Evolutionary conservation across 2,888 invertebrate genomes (phyloP), one percentile per base, ranked within the genome.

Genomic region (Metopia argyrocephala): DNA sequence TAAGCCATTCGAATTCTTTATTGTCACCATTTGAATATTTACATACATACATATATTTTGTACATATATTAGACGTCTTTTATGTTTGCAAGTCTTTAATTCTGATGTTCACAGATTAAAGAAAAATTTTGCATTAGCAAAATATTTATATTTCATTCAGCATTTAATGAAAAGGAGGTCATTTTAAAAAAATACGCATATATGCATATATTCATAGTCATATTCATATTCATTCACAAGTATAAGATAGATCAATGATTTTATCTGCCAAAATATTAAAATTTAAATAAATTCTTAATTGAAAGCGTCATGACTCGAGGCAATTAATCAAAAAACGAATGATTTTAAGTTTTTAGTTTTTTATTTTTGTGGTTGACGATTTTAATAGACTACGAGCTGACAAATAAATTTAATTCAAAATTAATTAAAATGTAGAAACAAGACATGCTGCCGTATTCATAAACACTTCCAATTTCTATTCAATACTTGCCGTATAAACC

Each of bases 211-310:
- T 65, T 65, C 31, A 27, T n/a, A n/a, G n/a, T n/a, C n/a, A n/a
- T n/a, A n/a, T n/a, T n/a, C n/a, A n/a, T n/a, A n/a, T n/a, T n/a
- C n/a, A n/a, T n/a, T n/a, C n/a, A n/a, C n/a, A n/a, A n/a, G n/a
- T n/a, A n/a, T n/a, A n/a, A n/a, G n/a, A n/a, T n/a, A 59, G 59
- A 59, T 59, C 59, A 59, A 20, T 59, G 59, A 59, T 57, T 31
- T 12, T 23, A 31, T 31, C 48, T 9, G 7, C 2, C 27, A 48
- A 48, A 18, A 50, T 31, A 28, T n/a, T 50, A 12, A 28, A 15
- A 27, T 48, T 64, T 61, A 38, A 38, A 38, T 38, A 20, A 52
- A 48, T 65, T 15, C 15, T 38, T 65, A 52, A 65, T 38, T 65
- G 52, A 12, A 50, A 65, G 20, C 12, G 31, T 23, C 23, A 23